Conservation (phyloP, 2,888 invertebrate genomes). For the Dryococelus australis region DNA sequence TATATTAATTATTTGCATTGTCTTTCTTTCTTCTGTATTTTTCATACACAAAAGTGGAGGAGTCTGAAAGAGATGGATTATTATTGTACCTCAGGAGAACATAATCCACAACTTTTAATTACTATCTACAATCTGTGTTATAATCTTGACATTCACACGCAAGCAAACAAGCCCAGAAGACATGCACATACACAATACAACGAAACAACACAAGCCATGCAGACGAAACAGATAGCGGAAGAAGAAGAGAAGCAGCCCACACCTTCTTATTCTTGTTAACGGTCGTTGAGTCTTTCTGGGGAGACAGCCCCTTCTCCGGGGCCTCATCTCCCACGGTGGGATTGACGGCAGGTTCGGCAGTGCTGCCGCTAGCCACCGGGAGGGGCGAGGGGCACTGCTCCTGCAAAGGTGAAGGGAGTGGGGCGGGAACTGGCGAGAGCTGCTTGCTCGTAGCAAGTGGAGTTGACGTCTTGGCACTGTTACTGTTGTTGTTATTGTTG, state of each 20-base stretch:
- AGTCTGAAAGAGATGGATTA: too few relatives aligned
- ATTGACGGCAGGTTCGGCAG: constrained; percentile 34
- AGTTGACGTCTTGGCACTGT: constrained; percentile 61
- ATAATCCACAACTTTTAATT: too few relatives aligned
- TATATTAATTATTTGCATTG: too few relatives aligned
- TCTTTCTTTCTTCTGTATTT: too few relatives aligned
- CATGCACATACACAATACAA: neutral
- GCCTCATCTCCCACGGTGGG: constrained; percentile 55
- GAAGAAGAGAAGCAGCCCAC: constrained; percentile 23
- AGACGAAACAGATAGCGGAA: constrained; percentile 16
- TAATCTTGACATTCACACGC: too few relatives aligned
- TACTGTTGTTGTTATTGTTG: neutral
- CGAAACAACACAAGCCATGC: neutral
- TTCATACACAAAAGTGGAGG: too few relatives aligned
- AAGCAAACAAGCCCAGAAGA: too few relatives aligned
- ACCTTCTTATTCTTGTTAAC: constrained; percentile 50
- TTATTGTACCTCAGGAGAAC: too few relatives aligned
- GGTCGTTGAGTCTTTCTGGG: constrained; percentile 54
- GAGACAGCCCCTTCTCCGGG: constrained; percentile 63
- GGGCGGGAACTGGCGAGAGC: constrained; percentile 55
- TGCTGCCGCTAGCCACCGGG: constrained; percentile 38
- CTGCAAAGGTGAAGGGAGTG: constrained; percentile 50
- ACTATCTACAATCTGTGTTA: too few relatives aligned
- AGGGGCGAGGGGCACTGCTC: constrained; percentile 55
- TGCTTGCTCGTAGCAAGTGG: constrained; percentile 56